Conservation (phyloP, 2,797 vertebrate species). For the Gallinago stenura region DNA sequence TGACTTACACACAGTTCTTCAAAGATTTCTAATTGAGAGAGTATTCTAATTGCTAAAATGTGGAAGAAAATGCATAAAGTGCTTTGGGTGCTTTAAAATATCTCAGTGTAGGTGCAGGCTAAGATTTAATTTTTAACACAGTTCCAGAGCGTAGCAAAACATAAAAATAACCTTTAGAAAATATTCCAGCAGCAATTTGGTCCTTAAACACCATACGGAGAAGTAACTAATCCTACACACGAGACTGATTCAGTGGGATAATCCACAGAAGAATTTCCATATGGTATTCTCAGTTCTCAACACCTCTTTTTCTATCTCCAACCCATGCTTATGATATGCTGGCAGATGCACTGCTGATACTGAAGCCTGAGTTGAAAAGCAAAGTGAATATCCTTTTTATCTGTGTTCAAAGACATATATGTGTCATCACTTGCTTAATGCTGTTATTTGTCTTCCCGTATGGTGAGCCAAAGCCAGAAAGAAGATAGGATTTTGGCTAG, state of each 20-base stretch:
- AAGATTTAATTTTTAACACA: not conserved
- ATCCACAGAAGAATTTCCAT: slow-evolving; percentile 36
- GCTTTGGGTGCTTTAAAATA: not conserved
- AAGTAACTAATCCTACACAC: slow-evolving; percentile 14
- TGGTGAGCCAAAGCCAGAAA: not conserved
- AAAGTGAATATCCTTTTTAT: not conserved
- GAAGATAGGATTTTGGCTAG: not conserved
- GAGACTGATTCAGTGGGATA: not conserved
- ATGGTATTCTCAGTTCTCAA: slow-evolving; percentile 16
- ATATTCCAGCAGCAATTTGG: not conserved
- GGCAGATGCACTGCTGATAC: not conserved
- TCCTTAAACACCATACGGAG: slow-evolving; percentile 30
- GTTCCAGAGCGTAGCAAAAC: not conserved
- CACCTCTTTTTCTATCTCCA: not conserved
- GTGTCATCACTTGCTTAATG: not conserved
- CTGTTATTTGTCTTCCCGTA: not conserved
- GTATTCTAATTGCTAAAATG: not conserved
- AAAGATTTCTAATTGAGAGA: not conserved
- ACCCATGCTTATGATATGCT: not conserved
- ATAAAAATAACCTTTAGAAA: slow-evolving; percentile 28
- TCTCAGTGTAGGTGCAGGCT: not conserved
- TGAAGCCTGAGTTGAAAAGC: not conserved
- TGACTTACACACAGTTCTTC: not conserved
- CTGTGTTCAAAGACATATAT: not conserved
- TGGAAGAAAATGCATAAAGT: not conserved